A percentile compares a stretch with the other conserved stretches of the same genome.
These are phyloP conservation scores for Larimichthys crocea DNA, from an alignment of 2,113 vertebrate genomes.

Conservation along the genomic window DNA sequence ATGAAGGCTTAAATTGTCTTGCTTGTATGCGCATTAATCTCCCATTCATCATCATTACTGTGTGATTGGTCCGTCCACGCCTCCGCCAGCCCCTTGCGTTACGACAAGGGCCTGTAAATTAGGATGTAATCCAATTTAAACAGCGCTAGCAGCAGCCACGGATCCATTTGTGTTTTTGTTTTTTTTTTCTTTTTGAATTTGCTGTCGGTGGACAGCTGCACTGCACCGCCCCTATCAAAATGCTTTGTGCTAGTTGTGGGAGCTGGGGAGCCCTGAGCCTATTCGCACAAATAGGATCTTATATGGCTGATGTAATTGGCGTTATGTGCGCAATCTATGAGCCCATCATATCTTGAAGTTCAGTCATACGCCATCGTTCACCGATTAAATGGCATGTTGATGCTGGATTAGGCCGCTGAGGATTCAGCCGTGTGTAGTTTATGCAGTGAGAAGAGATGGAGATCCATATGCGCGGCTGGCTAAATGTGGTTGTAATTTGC, in stretches of 20 bases:
- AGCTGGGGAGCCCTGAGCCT: slow-evolving; percentile 63
- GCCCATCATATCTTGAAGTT: slow-evolving; percentile 62
- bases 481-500: slow-evolving; percentile 65
- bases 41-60: slow-evolving; percentile 99
- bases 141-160: slow-evolving; percentile 80
- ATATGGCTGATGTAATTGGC: slow-evolving; percentile 74
- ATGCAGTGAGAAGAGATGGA: slow-evolving; percentile 22
- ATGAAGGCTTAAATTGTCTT: slow-evolving; percentile 99
- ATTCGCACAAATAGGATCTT: slow-evolving; percentile 73
- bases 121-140: slow-evolving; percentile 97
- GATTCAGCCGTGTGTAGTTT: slow-evolving; percentile 46
- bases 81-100: slow-evolving; percentile 87
- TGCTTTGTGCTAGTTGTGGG: slow-evolving; percentile 67
- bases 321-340: slow-evolving; percentile 62
- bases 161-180: slow-evolving; percentile 51
- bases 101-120: slow-evolving; percentile 94
- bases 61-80: slow-evolving; percentile 95
- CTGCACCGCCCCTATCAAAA: slow-evolving; percentile 75
- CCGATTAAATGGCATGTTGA: slow-evolving; percentile 66
- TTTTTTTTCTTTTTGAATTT: slow-evolving; percentile 28
- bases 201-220: slow-evolving; percentile 77
- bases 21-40: slow-evolving; percentile 99
- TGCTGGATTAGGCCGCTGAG: slow-evolving; percentile 71
- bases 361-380: slow-evolving; percentile 64
- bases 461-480: slow-evolving; percentile 54